A percentile compares a stretch with the other conserved stretches of the same genome.
Evolutionary conservation across 2,797 vertebrate species (phyloP).

Genomic region (Syngnathus acus): DNA sequence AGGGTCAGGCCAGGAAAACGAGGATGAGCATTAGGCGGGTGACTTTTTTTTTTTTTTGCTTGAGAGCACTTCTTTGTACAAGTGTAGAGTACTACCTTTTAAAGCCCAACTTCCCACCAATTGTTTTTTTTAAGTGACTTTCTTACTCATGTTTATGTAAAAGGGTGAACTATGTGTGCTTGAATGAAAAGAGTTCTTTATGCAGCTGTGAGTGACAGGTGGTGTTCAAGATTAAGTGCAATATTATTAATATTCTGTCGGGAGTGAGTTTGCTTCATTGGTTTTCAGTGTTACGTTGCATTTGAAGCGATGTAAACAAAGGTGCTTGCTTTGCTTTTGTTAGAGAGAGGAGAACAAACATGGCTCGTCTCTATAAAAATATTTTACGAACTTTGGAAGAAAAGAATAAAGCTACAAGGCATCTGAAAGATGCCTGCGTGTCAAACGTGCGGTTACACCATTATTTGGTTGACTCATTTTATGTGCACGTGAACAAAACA

Average conservation of each 20-base stretch:
- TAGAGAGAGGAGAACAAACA: conserved; percentile 36
- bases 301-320: conserved; percentile 65
- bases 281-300: conserved; percentile 69
- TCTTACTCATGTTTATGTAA: conserved; percentile 80
- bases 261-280: conserved; percentile 56
- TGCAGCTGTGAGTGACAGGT: conserved; percentile 57
- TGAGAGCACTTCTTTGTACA: conserved; percentile 82
- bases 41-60: conserved; percentile 50
- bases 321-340: conserved; percentile 57
- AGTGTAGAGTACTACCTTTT: conserved; percentile 89
- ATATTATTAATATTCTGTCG: conserved; percentile 72
- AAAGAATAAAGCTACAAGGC: conserved; percentile 22
- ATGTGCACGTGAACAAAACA: conserved; percentile 15
- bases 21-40: conserved; percentile 74
- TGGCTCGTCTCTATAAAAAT: conserved; percentile 27
- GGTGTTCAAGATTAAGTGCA: conserved; percentile 85
- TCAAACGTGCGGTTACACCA: conserved; percentile 1
- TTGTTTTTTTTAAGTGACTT: conserved; percentile 71
- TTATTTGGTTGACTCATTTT: not conserved
- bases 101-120: conserved; percentile 58
- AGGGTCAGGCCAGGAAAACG: conserved; percentile 91
- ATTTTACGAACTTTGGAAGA: conserved; percentile 46
- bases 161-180: conserved; percentile 59
- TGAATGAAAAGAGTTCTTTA: conserved; percentile 54
- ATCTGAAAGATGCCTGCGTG: conserved; percentile 2